Evolutionary conservation across 2,888 invertebrate genomes (phyloP).

Genomic region (Elegia similella): DNA sequence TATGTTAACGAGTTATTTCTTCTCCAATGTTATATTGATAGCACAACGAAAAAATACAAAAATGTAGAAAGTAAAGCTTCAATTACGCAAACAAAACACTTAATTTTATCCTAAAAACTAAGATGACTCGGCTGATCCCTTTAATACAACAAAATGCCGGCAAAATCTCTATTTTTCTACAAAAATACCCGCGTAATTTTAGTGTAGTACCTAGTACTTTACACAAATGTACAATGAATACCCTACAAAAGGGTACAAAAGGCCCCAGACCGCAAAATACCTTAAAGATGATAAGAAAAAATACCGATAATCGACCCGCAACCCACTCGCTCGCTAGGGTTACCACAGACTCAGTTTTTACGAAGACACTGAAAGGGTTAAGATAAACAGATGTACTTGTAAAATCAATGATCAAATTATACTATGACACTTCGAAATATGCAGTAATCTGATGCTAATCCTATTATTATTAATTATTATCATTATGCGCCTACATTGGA

Average conservation of each 20-base stretch:
- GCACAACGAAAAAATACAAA: too few relatives aligned
- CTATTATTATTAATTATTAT: too few relatives aligned
- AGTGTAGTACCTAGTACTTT: neutral
- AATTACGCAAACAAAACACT: too few relatives aligned
- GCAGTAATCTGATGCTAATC: too few relatives aligned
- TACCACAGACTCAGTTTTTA: neutral
- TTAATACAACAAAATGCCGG: neutral
- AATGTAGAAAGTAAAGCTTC: too few relatives aligned
- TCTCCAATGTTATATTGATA: too few relatives aligned
- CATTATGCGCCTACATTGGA: too few relatives aligned
- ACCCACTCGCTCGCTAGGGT: neutral
- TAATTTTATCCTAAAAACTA: neutral
- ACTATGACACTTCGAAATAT: too few relatives aligned
- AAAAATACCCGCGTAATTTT: neutral
- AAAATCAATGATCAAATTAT: too few relatives aligned
- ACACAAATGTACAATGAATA: slow-evolving; percentile 2
- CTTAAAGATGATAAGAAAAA: slow-evolving; percentile 9
- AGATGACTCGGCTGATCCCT: neutral
- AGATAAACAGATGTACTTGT: too few relatives aligned
- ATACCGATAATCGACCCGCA: slow-evolving; percentile 14
- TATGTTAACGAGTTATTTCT: too few relatives aligned
- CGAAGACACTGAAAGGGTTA: neutral
- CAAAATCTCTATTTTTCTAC: neutral
- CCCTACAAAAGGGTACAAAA: slow-evolving; percentile 12
- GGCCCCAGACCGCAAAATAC: slow-evolving; percentile 12